Base-by-base conservation (phyloP, 2,888 invertebrate species). In the Marronus borbonicus region DNA sequence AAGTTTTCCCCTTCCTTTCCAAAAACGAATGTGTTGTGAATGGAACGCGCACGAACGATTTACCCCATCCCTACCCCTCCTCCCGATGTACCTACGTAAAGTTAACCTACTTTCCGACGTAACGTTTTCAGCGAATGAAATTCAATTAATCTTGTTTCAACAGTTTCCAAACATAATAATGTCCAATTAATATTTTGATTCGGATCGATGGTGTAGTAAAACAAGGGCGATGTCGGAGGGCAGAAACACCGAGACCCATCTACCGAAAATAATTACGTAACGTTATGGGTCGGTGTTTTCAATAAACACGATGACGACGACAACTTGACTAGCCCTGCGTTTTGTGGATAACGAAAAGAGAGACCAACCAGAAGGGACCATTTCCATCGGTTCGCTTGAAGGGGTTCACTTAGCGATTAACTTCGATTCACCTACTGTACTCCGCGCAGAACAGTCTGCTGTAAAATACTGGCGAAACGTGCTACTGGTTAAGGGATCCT, bases 101-200 rank as follows among this genome's bases (percentile, higher is more conserved):
- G 55, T 20, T 55, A 55, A 55, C 55, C 55, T 20, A 17, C 20
- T 55, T 55, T 69, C 50, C 14, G 39, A 28, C 8, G 17, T 69
- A 58, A 58, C 58, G 58, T 39, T 72, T 60, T n/a, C 72, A 20
- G 12, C 17, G 58, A 66, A 58, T 58, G 50, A 36, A 39, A 58
- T 72, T 72, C 39, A 60, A 72, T 72, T 58, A 72, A 72, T 72
- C 58, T 60, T 36, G 72, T 58, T 55, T 39, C 39, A 31, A 1
- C 39, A 39, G 62, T 58, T 58, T 58, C 50, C 72, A 17, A 72
- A 58, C 58, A 58, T 72, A 58, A 58, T 72, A 72, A 10, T 58
- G 58, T 39, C 58, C 72, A 39, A 72, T 72, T 72, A 55, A 72
- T 72, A 72, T 72, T 72, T 72, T 72, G 58, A 72, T 72, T 39